phyloP scores from a whole-genome alignment of 2,113 vertebrate species.

The Dicaeum eximium region DNA sequence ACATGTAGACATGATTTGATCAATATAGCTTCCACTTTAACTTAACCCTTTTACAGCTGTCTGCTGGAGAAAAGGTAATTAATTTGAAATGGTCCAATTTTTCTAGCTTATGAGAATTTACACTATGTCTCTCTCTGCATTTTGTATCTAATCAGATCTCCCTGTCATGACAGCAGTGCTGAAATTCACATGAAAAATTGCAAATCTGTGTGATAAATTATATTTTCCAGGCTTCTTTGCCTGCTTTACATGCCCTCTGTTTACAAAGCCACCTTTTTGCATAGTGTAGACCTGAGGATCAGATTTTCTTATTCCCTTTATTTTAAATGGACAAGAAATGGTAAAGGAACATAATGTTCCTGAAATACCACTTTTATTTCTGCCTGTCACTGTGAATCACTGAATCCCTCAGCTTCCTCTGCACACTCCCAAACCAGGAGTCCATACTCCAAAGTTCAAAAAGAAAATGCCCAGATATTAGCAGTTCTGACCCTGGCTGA shows the following conservation, averaged over 20 bases:
- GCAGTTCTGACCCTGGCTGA: background rate
- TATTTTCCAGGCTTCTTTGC: background rate
- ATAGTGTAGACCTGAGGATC: background rate
- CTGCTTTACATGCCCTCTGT: background rate
- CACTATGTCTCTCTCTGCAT: background rate
- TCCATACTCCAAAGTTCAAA: background rate
- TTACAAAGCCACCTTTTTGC: background rate
- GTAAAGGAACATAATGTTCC: background rate
- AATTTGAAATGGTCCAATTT: conserved; percentile 18
- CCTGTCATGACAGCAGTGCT: background rate
- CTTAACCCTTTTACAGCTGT: conserved; percentile 58
- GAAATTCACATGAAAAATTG: background rate
- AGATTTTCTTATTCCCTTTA: background rate
- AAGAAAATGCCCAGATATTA: background rate
- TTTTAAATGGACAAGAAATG: background rate
- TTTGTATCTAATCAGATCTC: conserved; percentile 12
- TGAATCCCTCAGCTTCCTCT: background rate
- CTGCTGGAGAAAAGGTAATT: conserved; percentile 14
- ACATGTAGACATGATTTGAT: conserved; percentile 12
- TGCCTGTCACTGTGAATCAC: background rate
- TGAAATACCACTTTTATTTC: background rate
- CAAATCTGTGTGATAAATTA: background rate
- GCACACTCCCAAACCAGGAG: background rate
- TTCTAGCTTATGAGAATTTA: conserved; percentile 9
- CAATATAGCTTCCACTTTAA: conserved; percentile 50